These are phyloP conservation scores for Anarhynchus alexandrinus DNA, from an alignment of 2,113 vertebrate species.

Conservation along the genomic window DNA sequence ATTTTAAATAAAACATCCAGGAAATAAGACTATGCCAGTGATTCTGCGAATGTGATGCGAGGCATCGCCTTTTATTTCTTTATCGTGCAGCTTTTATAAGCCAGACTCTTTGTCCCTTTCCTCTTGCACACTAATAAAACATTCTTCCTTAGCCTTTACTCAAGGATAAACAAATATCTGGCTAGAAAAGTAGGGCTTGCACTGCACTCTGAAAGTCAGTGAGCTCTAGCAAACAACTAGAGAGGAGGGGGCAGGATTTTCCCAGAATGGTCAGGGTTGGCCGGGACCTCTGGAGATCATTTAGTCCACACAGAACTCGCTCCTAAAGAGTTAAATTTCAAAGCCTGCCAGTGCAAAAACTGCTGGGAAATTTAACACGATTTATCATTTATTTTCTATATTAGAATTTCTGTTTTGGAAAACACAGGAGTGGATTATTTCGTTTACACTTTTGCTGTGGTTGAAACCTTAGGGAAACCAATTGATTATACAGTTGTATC, in stretches of 20 bases:
- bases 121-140: background rate
- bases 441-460: slow-evolving; percentile 17
- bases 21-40: background rate
- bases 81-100: background rate
- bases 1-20: background rate
- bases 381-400: background rate
- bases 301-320: background rate
- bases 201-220: background rate
- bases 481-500: slow-evolving; percentile 39
- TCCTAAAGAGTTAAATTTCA: background rate
- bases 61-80: background rate
- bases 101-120: background rate
- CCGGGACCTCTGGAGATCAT: no score
- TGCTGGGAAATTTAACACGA: background rate
- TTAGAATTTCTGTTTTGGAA: slow-evolving; percentile 11
- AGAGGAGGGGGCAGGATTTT: background rate
- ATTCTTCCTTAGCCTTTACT: background rate
- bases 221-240: background rate
- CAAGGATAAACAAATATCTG: background rate
- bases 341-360: background rate
- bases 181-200: background rate
- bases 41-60: background rate
- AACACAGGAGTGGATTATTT: slow-evolving; percentile 36
- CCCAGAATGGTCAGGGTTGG: no score
- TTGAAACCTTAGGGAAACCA: background rate